These are phyloP conservation scores for Syngnathus typhle DNA, from an alignment of 2,113 vertebrate species.

Conservation along the genomic window DNA sequence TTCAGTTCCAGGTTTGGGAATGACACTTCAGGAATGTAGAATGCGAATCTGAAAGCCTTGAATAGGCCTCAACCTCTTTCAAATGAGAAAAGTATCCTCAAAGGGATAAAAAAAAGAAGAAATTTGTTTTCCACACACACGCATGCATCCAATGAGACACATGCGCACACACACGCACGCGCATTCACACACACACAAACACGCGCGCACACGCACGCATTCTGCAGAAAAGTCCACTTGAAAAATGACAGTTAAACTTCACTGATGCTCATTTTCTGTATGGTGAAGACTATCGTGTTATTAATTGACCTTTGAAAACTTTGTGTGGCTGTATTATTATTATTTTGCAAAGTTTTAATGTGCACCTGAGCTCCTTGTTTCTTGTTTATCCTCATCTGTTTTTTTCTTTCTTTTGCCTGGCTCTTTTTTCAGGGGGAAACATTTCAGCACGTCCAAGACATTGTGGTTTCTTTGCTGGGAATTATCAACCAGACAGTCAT, in stretches of 20 bases:
- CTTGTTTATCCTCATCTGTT: conserved; percentile 8
- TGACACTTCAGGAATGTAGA: not conserved
- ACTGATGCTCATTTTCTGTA: conserved; percentile 2
- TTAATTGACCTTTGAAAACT: not conserved
- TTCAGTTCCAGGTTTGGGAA: not conserved
- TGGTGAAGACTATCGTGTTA: not conserved
- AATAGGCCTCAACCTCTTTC: not conserved
- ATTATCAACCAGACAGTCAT: conserved; percentile 88
- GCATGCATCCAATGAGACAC: too few species aligned
- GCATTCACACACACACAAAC: conserved; percentile 3
- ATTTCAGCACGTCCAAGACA: conserved; percentile 85
- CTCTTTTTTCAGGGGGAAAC: conserved; percentile 74
- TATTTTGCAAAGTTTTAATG: not conserved
- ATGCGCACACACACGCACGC: not conserved
- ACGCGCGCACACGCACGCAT: conserved; percentile 3
- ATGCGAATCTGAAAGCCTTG: not conserved
- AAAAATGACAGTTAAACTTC: conserved; percentile 11
- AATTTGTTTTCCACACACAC: not conserved
- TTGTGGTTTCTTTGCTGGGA: conserved; percentile 82
- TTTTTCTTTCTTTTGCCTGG: conserved; percentile 7
- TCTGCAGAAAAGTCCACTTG: conserved; percentile 8
- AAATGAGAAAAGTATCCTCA: not conserved
- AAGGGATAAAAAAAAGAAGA: not conserved
- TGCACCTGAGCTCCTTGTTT: conserved; percentile 1
- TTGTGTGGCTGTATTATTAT: not conserved